A percentile compares a stretch with the other conserved stretches of the same genome.
Conservation (phyloP, 1,140 invertebrate species). For the Papilio polytes region DNA sequence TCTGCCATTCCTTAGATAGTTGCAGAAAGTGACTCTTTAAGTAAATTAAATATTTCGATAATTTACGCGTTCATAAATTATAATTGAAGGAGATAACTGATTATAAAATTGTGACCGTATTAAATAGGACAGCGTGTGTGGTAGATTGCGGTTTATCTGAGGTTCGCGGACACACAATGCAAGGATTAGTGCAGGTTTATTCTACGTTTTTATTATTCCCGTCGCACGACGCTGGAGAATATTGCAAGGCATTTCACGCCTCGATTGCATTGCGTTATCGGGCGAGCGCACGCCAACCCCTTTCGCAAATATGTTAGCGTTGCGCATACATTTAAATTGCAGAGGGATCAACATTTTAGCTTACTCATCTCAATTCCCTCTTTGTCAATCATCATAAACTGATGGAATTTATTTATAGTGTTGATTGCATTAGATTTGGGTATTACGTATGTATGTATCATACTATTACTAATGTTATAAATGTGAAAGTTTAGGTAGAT, state of each 20-base stretch:
- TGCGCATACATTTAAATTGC: conserved; percentile 74
- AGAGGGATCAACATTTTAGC: conserved; percentile 76
- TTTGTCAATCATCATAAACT: neutral
- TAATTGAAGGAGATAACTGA: neutral
- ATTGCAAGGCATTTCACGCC: conserved; percentile 58
- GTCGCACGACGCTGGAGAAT: conserved; percentile 10
- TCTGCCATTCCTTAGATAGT: no score
- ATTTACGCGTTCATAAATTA: neutral
- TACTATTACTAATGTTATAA: no score
- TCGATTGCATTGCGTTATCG: conserved; percentile 70
- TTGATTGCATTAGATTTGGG: neutral
- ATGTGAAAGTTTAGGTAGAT: no score
- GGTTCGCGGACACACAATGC: conserved; percentile 58
- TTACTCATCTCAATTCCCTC: conserved; percentile 21
- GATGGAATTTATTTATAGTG: neutral
- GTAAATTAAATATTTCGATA: neutral
- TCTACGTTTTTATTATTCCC: conserved; percentile 62
- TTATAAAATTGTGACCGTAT: neutral
- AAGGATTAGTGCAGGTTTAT: conserved; percentile 71
- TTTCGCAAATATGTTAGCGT: conserved; percentile 65
- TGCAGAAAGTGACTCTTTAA: neutral
- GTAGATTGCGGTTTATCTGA: conserved; percentile 53
- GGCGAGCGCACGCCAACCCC: conserved; percentile 67
- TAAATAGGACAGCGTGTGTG: conserved; percentile 45
- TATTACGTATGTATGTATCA: no score